A percentile compares a stretch with the other conserved stretches of the same genome.
Evolutionary conservation across 2,797 vertebrate genomes (phyloP).

Genomic region (Sebastes jordani): DNA sequence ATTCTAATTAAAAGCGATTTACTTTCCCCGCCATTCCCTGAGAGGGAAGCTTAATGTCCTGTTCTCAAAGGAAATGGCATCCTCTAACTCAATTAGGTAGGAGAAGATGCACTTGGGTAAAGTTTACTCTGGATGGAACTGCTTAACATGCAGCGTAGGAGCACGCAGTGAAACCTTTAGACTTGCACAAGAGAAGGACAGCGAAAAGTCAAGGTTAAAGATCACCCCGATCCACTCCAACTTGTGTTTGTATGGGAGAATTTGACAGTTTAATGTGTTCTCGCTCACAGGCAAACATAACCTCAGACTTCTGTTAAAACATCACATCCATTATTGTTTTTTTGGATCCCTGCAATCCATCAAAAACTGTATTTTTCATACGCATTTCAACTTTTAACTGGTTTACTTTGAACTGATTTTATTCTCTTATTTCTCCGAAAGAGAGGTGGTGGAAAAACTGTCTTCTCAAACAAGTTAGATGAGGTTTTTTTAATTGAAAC

Average conservation of each 20-base stretch:
- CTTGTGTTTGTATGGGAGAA: not conserved
- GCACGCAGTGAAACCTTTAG: slow-evolving; percentile 9
- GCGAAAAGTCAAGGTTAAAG: slow-evolving; percentile 47
- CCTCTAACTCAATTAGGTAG: slow-evolving; percentile 66
- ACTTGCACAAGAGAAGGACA: slow-evolving; percentile 3
- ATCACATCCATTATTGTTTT: not conserved
- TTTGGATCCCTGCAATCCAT: not conserved
- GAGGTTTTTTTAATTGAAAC: not conserved
- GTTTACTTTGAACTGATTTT: not conserved
- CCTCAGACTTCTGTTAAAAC: not conserved
- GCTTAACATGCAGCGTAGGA: slow-evolving; percentile 30
- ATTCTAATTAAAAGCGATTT: slow-evolving; percentile 85
- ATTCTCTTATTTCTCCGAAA: not conserved
- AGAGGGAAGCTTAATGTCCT: slow-evolving; percentile 72
- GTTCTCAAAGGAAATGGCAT: slow-evolving; percentile 66
- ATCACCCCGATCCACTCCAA: not conserved
- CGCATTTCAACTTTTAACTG: not conserved
- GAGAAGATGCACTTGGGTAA: slow-evolving; percentile 65
- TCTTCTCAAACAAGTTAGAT: not conserved
- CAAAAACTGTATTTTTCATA: not conserved
- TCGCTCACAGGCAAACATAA: slow-evolving; percentile 15
- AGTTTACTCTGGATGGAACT: slow-evolving; percentile 51
- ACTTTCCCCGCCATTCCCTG: slow-evolving; percentile 64
- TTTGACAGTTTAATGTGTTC: slow-evolving; percentile 3
- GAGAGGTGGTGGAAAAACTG: not conserved